Evolutionary conservation across 2,797 vertebrate genomes (phyloP).

Genomic region (Acanthiza pusilla): DNA sequence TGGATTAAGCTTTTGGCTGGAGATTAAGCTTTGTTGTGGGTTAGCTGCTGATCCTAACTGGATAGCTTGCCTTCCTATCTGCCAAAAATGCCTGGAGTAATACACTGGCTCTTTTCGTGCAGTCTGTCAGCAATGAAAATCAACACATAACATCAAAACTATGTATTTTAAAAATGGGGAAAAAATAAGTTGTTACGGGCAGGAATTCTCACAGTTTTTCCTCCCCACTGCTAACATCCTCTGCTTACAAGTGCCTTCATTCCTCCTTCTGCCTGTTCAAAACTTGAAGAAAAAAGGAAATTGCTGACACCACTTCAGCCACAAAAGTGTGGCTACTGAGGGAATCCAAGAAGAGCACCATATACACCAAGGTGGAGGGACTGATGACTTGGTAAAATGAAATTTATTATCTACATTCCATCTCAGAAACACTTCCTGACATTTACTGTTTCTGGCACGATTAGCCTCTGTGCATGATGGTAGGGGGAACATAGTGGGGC

Average conservation of each 20-base stretch:
- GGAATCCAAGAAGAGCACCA: not conserved
- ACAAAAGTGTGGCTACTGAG: not conserved
- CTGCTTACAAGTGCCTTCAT: not conserved
- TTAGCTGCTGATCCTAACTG: constrained; percentile 38
- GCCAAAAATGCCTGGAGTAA: constrained; percentile 24
- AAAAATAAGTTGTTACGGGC: not conserved
- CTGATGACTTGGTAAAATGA: not conserved
- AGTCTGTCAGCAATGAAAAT: not conserved
- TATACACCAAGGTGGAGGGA: not conserved
- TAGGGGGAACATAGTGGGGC: not conserved
- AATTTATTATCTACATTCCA: not conserved
- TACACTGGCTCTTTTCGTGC: not conserved
- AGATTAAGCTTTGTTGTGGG: constrained; percentile 22
- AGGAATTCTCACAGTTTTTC: not conserved
- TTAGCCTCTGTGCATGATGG: not conserved
- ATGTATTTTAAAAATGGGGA: not conserved
- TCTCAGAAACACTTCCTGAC: not conserved
- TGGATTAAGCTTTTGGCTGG: constrained; percentile 45
- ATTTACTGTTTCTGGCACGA: not conserved
- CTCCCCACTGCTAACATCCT: not conserved
- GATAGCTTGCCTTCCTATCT: not conserved
- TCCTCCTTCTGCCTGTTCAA: not conserved
- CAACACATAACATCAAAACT: not conserved
- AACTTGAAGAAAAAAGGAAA: not conserved
- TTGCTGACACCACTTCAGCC: not conserved